These are phyloP conservation scores for Brachionus angularis DNA, from an alignment of 1,140 invertebrate species.

Conservation along the genomic window DNA sequence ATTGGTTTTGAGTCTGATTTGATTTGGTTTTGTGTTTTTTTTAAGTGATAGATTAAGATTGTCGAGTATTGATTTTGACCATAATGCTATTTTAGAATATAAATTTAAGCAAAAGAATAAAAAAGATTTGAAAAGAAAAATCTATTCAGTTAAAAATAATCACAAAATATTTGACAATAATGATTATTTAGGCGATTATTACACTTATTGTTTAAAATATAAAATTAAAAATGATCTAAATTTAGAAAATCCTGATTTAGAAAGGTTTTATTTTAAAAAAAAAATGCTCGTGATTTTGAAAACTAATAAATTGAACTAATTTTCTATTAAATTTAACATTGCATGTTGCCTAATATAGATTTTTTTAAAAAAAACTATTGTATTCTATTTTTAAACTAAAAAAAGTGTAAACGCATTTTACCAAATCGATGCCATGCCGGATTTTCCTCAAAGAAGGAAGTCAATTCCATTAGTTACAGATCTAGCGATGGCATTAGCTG, in stretches of 20 bases:
- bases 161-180: slow-evolving; percentile 2
- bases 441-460: slow-evolving; percentile 38
- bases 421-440: slow-evolving; percentile 36
- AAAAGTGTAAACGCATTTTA: slow-evolving; percentile 43
- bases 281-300: too few species aligned
- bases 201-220: slow-evolving; percentile 22
- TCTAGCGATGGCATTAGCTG: slow-evolving; percentile 3
- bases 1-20: neutral
- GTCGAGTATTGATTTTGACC: slow-evolving; percentile 25
- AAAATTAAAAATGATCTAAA: neutral
- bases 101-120: slow-evolving; percentile 24
- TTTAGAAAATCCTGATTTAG: neutral
- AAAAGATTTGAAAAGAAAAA: neutral
- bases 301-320: too few species aligned
- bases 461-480: slow-evolving; percentile 35
- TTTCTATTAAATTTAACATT: neutral
- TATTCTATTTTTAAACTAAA: neutral
- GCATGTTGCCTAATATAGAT: neutral
- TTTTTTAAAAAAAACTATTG: neutral
- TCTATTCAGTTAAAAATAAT: neutral
- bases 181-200: slow-evolving; percentile 22
- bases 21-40: neutral
- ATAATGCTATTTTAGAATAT: slow-evolving; percentile 27
- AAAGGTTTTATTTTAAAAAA: slow-evolving; percentile 33
- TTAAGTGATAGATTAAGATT: slow-evolving; percentile 20